Conservation (phyloP, 2,113 vertebrate genomes). For the Lucifuga dentata region DNA sequence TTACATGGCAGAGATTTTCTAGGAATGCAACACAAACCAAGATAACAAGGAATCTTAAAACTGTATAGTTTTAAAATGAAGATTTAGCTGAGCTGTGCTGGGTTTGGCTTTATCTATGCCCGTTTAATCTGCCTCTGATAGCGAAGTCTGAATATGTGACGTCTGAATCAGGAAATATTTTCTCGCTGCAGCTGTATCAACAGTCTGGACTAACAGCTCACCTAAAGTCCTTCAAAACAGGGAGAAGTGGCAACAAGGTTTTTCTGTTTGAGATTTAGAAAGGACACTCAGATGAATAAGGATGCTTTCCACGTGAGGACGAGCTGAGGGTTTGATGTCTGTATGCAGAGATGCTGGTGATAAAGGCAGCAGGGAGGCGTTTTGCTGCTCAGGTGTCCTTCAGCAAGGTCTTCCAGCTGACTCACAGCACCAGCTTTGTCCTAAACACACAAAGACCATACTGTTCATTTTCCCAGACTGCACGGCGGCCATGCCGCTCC, state of each 20-base stretch:
- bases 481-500: not conserved
- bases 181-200: constrained; percentile 53
- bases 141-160: not conserved
- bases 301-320: not conserved
- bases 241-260: not conserved
- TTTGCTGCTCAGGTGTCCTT: constrained; percentile 71
- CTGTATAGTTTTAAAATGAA: not conserved
- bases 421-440: constrained; percentile 81
- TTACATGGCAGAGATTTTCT: not conserved
- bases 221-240: constrained; percentile 3
- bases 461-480: constrained; percentile 49
- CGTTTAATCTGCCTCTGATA: no score
- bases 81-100: not conserved
- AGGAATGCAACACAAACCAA: not conserved
- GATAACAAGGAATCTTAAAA: constrained; percentile 5
- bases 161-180: not conserved
- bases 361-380: constrained; percentile 27
- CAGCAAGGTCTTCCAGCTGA: constrained; percentile 45
- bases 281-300: not conserved
- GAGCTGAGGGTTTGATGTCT: constrained; percentile 10
- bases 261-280: not conserved
- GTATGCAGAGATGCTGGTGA: not conserved
- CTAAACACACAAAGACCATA: constrained; percentile 71
- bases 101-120: not conserved
- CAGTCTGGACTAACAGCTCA: constrained; percentile 28